These are phyloP conservation scores for Digitonthophagus gazella DNA, from an alignment of 2,888 invertebrate genomes.

Conservation along the genomic window DNA sequence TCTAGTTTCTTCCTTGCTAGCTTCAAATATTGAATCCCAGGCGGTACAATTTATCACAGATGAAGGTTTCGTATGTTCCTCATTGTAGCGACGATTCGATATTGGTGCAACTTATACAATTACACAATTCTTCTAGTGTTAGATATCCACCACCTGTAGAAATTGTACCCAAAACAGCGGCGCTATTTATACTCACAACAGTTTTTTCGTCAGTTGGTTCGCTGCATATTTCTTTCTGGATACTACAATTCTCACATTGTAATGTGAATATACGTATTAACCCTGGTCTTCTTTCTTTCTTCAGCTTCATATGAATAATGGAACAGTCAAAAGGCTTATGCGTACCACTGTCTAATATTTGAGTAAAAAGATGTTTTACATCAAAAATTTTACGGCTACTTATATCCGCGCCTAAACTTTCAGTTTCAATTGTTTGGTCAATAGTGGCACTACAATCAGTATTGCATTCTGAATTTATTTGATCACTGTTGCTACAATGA, in stretches of 20 bases:
- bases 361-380: background rate
- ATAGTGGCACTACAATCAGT: no score
- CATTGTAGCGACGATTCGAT: background rate
- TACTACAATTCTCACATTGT: background rate
- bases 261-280: background rate
- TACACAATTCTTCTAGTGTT: no score
- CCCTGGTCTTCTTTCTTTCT: background rate
- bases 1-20: slow-evolving; percentile 29
- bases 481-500: no score
- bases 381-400: background rate
- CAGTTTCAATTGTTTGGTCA: no score
- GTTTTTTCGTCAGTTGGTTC: background rate
- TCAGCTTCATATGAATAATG: background rate
- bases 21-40: slow-evolving; percentile 24
- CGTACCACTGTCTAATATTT: background rate
- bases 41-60: slow-evolving; percentile 5
- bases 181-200: no score
- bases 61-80: background rate
- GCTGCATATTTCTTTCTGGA: background rate
- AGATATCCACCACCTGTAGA: background rate
- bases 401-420: no score
- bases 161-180: no score
- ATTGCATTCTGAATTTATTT: no score
- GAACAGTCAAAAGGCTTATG: background rate
- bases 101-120: background rate